Conservation (phyloP, 2,888 invertebrate species). For the Caenorhabditis becei region DNA sequence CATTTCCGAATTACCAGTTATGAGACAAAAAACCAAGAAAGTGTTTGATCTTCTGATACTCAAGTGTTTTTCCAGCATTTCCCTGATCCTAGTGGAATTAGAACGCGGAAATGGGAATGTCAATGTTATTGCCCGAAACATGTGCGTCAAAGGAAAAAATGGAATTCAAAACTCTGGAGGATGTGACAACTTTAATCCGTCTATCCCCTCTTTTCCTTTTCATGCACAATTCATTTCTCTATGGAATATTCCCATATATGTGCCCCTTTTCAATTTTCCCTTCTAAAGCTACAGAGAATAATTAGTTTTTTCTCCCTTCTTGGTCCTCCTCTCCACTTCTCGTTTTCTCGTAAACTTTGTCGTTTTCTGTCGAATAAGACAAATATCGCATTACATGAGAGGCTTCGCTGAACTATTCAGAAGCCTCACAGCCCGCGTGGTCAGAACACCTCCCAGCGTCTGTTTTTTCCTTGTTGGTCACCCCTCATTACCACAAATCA, state of each 20-base stretch:
- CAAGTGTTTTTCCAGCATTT: too few relatives aligned
- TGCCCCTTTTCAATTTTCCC: not conserved
- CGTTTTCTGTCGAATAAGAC: slow-evolving; percentile 12
- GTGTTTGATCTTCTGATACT: too few relatives aligned
- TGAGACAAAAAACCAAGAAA: too few relatives aligned
- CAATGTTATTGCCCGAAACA: slow-evolving; percentile 13
- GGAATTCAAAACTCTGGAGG: slow-evolving; percentile 4
- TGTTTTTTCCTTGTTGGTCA: slow-evolving; percentile 16
- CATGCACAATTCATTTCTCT: not conserved
- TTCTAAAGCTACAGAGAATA: not conserved
- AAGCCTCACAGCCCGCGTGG: slow-evolving; percentile 2
- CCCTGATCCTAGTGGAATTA: too few relatives aligned
- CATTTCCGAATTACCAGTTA: too few relatives aligned
- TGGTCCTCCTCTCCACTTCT: not conserved
- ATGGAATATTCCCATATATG: not conserved
- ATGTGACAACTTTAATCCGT: slow-evolving; percentile 47
- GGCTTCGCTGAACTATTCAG: slow-evolving; percentile 14
- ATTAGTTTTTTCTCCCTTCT: not conserved
- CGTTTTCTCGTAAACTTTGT: slow-evolving; percentile 14
- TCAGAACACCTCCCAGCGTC: not conserved
- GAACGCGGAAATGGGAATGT: not conserved
- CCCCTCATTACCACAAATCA: slow-evolving; percentile 26
- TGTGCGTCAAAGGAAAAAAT: slow-evolving; percentile 10
- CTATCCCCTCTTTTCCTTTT: not conserved
- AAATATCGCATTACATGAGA: slow-evolving; percentile 1